A percentile compares a stretch with the other conserved stretches of the same genome.
Conservation (phyloP, 2,797 vertebrate species). For the Chiroxiphia lanceolata region DNA sequence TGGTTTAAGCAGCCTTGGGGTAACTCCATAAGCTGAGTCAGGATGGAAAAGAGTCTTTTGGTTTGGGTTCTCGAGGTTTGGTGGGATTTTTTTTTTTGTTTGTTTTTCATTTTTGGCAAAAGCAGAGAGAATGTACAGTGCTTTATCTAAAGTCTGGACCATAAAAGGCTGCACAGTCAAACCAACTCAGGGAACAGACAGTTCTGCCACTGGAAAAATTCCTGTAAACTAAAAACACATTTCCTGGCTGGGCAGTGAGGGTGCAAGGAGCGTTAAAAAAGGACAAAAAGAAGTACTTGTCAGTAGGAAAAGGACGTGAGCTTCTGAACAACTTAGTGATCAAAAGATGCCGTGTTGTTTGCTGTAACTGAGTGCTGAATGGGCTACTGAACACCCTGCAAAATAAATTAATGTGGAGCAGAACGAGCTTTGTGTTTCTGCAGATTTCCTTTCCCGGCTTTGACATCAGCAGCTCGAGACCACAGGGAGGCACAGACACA, state of each 20-base stretch:
- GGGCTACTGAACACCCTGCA: neutral
- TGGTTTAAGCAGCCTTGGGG: slow-evolving; percentile 8
- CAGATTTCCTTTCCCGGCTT: neutral
- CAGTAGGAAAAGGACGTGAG: slow-evolving; percentile 16
- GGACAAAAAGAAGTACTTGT: neutral
- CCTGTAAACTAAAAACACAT: neutral
- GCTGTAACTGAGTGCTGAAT: neutral
- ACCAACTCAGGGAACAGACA: neutral
- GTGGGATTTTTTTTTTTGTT: neutral
- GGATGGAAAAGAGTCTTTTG: neutral
- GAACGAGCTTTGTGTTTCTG: neutral
- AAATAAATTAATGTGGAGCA: neutral
- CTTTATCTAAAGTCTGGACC: neutral
- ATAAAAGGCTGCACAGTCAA: neutral
- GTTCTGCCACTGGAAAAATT: neutral
- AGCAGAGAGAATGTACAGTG: slow-evolving; percentile 2
- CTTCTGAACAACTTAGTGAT: neutral
- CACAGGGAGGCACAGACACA: neutral
- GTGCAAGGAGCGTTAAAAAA: neutral
- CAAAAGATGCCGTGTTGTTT: neutral
- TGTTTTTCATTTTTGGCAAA: slow-evolving; percentile 37
- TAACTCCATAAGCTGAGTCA: neutral
- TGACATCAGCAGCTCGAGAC: slow-evolving; percentile 42
- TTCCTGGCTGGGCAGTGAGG: slow-evolving; percentile 1
- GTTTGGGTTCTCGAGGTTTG: neutral